Base-by-base conservation (phyloP, 2,113 vertebrate species). In the Mellivora capensis region DNA sequence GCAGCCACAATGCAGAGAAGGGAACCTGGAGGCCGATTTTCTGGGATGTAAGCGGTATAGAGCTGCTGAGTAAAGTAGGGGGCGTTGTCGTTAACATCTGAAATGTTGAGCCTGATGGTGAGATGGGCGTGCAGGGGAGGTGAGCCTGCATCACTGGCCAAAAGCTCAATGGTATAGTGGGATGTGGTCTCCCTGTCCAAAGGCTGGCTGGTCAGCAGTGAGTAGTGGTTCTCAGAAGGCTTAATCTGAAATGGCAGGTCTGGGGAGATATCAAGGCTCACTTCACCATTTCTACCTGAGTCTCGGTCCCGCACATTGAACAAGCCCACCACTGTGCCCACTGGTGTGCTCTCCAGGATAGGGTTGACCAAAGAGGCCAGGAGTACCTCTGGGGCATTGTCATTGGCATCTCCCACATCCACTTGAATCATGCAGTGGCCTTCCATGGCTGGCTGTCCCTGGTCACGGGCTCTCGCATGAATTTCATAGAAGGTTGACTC, bases 181-280 rank as follows among this genome's bases (percentile, higher is more conserved):
- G 99, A 97, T 14, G 62, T 96, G 1, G 83, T 93, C 95, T 99
- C 99, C 29, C 99, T 93, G 91, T 99, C 99, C 97, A 99, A 97
- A 61, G 91, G 84, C 18, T 98, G 98, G 72, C 77, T 97, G 1
- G 99, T 99, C 31, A 99, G 98, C 82, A 99, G 96, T 1, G 99
- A 99, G 77, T 99, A 99, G 97, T 99, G 99, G 94, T 99, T 99
- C 86, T 99, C 99, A 94, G 99, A 99, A 0, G 99, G 99, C 94
- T 98, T 99, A 98, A 99, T 97, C 83, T 96, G 98, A 97, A 99
- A 99, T 5, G 99, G 99, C 59, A 99, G 98, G 0, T 97, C 77
- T 0, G 99, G 98, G 21, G 98, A 94, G 27, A 99, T 98, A 15
- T 97, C 97, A 88, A 99, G 98, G 15, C 96, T 99, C 94, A 99